Evolutionary conservation across 1,140 invertebrate species (phyloP).

Genomic region (Cotesia typhae): DNA sequence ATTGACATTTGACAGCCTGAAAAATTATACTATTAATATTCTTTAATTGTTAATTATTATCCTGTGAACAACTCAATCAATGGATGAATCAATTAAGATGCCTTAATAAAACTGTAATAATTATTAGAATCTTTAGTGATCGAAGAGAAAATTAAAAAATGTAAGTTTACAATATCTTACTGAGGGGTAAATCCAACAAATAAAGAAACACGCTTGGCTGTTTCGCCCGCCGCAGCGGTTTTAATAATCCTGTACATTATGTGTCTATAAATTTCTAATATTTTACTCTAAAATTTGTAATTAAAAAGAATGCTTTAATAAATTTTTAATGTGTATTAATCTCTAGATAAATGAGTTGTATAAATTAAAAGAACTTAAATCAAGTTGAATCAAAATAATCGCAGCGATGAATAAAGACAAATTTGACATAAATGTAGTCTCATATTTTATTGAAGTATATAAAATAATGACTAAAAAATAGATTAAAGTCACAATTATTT

Average conservation of each 20-base stretch:
- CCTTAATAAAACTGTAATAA: too few species aligned
- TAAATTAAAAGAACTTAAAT: not conserved
- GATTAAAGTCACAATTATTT: slow-evolving; percentile 29
- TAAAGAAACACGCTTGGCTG: not conserved
- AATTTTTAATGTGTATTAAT: not conserved
- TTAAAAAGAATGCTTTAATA: slow-evolving; percentile 10
- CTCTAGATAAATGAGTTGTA: not conserved
- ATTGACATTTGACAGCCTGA: too few species aligned
- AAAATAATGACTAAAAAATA: slow-evolving; percentile 20
- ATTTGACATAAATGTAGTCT: not conserved
- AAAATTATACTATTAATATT: too few species aligned
- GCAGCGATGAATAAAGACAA: not conserved
- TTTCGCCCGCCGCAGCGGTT: slow-evolving; percentile 31
- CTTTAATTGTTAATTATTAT: not conserved
- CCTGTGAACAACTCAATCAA: slow-evolving; percentile 23
- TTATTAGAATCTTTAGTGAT: too few species aligned
- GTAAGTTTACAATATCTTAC: slow-evolving; percentile 44
- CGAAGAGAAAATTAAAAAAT: slow-evolving; percentile 40
- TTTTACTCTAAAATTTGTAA: slow-evolving; percentile 38
- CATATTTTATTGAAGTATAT: not conserved
- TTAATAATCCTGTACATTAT: slow-evolving; percentile 45
- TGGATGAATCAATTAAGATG: too few species aligned
- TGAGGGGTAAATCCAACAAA: slow-evolving; percentile 10
- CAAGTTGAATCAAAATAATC: not conserved
- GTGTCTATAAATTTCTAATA: slow-evolving; percentile 45